Base-by-base conservation (phyloP, 2,888 invertebrate genomes). In the Beris chalybata region DNA sequence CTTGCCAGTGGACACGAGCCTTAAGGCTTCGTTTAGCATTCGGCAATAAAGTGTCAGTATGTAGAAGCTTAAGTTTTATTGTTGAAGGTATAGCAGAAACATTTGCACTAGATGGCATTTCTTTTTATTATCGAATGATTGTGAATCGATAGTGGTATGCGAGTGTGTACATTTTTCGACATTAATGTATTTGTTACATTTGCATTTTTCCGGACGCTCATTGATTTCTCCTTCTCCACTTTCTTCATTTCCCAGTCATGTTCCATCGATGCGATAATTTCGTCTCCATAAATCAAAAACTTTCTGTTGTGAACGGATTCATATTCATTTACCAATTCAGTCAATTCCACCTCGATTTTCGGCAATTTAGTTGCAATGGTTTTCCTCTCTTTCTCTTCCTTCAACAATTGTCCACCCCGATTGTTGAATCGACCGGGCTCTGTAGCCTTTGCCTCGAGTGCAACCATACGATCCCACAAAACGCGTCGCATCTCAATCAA, bases 381-480 rank as follows among this genome's bases (percentile, higher is more conserved):
- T 76, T 92, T 95, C n/a, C 95, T 82, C 74, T 93, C 92, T 73
- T 89, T 92, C 78, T 96, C 95, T 76, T 95, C 95, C 61, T 87
- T 86, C 1, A 96, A 80, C 5, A 96, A 81, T 71, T 92, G 90
- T 0, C 95, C 94, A 0, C 95, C 95, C 45, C 96, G 85, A 79
- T 95, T 95, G 72, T 92, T 89, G 76, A 89, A 93, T 0, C 95
- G 85, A 71, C 89, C 89, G 0, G 92, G 91, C 74, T 92, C 91
- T n/a, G 86, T 85, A 0, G 91, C 89, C 61, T 88, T 86, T 22
- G 86, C 85, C 71, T 94, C 92, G 56, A 95, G 78, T 68, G 90
- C 89, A 3, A 86, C 82, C 86, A 91, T 89, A 74, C 91, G 87
- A 29, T 85, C 81, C 89, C 92, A 94, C 1, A 92, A 82, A 44